These are phyloP conservation scores for Emys orbicularis DNA, from an alignment of 2,797 vertebrate species.

Conservation along the genomic window DNA sequence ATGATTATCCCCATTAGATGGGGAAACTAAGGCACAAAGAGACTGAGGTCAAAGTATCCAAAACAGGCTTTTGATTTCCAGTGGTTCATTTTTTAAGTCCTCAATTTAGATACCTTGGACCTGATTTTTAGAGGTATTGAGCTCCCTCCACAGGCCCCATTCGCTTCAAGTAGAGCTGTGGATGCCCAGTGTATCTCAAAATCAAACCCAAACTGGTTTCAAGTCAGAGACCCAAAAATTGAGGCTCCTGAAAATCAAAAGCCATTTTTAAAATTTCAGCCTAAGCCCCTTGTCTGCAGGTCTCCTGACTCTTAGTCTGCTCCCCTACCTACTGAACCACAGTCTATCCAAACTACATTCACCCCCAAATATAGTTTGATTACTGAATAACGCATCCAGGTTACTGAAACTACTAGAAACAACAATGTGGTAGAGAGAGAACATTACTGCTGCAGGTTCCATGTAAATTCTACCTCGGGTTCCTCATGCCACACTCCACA, in stretches of 20 bases:
- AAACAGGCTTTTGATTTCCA: not conserved
- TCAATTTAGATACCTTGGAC: too few species aligned
- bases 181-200: not conserved
- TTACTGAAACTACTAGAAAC: too few species aligned
- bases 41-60: not conserved
- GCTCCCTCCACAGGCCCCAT: not conserved
- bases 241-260: not conserved
- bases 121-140: not conserved
- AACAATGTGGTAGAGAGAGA: too few species aligned
- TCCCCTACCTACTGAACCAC: not conserved
- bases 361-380: not conserved
- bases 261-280: not conserved
- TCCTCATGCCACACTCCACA: too few species aligned
- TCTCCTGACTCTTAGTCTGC: not conserved
- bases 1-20: not conserved
- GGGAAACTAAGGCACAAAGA: not conserved
- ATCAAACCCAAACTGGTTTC: not conserved
- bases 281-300: not conserved
- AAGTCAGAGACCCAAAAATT: not conserved
- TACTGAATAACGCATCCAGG: not conserved
- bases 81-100: too few species aligned
- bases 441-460: too few species aligned
- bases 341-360: not conserved
- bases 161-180: not conserved
- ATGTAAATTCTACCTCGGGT: too few species aligned